A percentile compares a stretch with the other conserved stretches of the same genome.
Evolutionary conservation across 2,888 invertebrate species (phyloP).

Genomic region (Idaea straminata): DNA sequence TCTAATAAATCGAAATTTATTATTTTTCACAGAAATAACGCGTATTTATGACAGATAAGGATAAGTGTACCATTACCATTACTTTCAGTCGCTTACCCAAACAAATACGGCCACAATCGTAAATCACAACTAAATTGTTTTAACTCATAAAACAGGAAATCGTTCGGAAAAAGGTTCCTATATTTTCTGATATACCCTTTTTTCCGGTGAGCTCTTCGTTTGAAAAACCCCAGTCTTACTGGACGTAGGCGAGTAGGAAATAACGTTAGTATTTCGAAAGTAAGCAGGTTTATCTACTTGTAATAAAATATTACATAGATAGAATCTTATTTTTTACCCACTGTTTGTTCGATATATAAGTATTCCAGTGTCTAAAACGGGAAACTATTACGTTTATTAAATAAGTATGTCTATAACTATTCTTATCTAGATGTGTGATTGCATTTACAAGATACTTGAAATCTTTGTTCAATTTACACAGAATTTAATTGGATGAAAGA

Average conservation of each 20-base stretch:
- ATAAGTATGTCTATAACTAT: neutral
- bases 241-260: neutral
- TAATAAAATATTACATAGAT: neutral
- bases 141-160: constrained; percentile 3
- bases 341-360: neutral
- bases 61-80: neutral
- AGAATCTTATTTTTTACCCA: neutral
- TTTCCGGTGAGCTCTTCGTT: neutral
- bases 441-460: too few species aligned
- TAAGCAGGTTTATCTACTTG: neutral
- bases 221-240: neutral
- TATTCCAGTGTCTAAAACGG: neutral
- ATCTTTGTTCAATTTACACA: too few species aligned
- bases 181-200: neutral
- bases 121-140: constrained; percentile 5
- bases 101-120: neutral
- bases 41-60: neutral
- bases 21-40: too few species aligned
- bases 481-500: too few species aligned
- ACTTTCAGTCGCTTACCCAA: neutral
- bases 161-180: neutral
- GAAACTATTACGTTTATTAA: neutral
- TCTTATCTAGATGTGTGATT: too few species aligned
- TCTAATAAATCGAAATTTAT: too few species aligned
- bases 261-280: neutral